Base-by-base conservation (phyloP, 2,888 invertebrate genomes). In the Plagodis pulveraria region DNA sequence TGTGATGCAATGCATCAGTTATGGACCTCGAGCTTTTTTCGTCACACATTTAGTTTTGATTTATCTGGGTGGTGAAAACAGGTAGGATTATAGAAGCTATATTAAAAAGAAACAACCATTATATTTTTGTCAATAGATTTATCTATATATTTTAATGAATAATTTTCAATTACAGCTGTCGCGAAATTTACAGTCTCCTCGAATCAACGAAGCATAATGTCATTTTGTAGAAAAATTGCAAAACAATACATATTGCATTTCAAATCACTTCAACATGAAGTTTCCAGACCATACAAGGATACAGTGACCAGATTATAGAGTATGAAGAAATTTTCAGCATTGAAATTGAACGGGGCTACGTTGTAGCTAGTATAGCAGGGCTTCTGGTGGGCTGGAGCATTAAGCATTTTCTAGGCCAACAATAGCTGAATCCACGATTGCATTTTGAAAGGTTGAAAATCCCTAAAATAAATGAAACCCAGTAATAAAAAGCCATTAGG, bases 141-240 rank as follows among this genome's bases (percentile, higher is more conserved):
- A 91, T 92, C 91, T 91, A 91, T 92, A 90, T 91, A 91, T 90
- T 92, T 91, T 88, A 91, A 89, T 92, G 91, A 91, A 91, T 91
- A 91, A 85, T 87, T 89, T 80, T 88, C 86, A 90, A 88, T 84
- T 89, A 91, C 90, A 92, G 86, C 81, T 89, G 87, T 85, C 78
- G 83, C 81, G 83, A 79, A 81, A 73, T 82, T 58, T 87, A 88
- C 88, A 87, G 83, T 87, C 85, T 74, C 77, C 69, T 80, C 73
- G 73, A 74, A 76, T 81, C 79, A 70, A 80, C 77, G 71, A 86
- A 86, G 84, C 87, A 79, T 56, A 44, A 50, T 53, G 12, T 12
- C 67, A 67, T 77, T 74, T 83, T 78, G 80, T 85, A 84, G 80
- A 86, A 88, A 89, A 55, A 85, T 85, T 80, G 81, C 84, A 84